These are phyloP conservation scores for Macheiramphus alcinus DNA, from an alignment of 2,113 vertebrate genomes.

Conservation along the genomic window DNA sequence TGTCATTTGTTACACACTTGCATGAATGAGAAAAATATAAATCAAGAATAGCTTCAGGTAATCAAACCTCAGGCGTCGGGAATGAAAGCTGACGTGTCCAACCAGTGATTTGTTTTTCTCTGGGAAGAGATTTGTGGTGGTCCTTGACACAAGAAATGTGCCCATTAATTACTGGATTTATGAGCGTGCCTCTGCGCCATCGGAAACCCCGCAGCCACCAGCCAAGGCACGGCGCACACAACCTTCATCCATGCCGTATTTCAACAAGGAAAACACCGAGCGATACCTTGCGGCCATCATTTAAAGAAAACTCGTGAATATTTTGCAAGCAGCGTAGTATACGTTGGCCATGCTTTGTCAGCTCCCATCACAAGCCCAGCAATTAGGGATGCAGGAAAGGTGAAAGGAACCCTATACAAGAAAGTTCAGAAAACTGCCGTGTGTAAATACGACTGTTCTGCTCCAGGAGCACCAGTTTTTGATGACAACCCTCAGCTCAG, in stretches of 20 bases:
- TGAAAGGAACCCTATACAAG: not conserved
- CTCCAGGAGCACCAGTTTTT: not conserved
- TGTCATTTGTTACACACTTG: not conserved
- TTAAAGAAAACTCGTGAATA: not conserved
- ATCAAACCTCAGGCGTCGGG: not conserved
- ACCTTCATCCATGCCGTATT: rapidly evolving
- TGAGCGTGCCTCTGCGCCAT: rapidly evolving
- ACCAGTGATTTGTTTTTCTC: not conserved
- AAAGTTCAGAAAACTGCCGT: not conserved
- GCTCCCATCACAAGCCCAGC: not conserved
- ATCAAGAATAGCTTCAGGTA: not conserved
- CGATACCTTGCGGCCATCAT: not conserved
- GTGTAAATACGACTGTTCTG: not conserved
- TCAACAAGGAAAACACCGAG: not conserved
- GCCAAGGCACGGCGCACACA: not conserved
- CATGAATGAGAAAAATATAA: not conserved
- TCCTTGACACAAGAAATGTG: not conserved
- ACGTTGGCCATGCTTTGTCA: not conserved
- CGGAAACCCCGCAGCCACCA: not conserved
- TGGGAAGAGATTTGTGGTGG: not conserved
- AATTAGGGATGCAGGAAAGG: not conserved
- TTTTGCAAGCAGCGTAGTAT: not conserved
- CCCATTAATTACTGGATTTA: not conserved
- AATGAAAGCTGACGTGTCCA: not conserved
- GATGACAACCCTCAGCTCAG: not conserved